These are phyloP conservation scores for Rhabdomys dilectus DNA, from an alignment of 2,113 vertebrate genomes.

Conservation along the genomic window DNA sequence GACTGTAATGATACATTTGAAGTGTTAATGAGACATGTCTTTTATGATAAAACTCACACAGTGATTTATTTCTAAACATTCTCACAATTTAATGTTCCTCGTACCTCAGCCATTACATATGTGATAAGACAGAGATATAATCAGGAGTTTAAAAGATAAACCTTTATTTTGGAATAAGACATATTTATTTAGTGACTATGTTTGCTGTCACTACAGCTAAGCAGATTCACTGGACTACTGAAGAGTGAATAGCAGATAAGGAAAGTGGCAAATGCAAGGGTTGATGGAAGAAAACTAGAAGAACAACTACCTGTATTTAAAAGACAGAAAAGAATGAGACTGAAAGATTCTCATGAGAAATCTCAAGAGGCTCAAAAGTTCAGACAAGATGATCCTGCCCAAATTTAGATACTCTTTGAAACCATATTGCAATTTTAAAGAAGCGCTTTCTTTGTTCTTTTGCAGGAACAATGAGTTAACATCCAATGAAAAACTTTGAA, in stretches of 20 bases:
- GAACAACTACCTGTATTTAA: slow-evolving; percentile 32
- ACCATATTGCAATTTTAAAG: slow-evolving; percentile 48
- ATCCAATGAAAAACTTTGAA: neutral
- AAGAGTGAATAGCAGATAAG: slow-evolving; percentile 57
- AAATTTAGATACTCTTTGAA: slow-evolving; percentile 46
- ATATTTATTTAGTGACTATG: slow-evolving; percentile 8
- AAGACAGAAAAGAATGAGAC: slow-evolving; percentile 48
- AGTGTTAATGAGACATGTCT: neutral
- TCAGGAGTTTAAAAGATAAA: neutral
- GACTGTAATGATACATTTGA: slow-evolving; percentile 27
- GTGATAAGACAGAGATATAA: neutral
- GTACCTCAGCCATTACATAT: neutral
- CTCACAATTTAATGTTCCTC: slow-evolving; percentile 13
- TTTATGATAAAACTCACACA: slow-evolving; percentile 21
- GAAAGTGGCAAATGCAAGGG: neutral
- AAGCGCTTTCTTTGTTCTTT: neutral
- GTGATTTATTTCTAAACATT: neutral
- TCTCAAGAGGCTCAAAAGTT: slow-evolving; percentile 58
- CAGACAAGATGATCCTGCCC: slow-evolving; percentile 43
- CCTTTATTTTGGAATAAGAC: slow-evolving; percentile 18
- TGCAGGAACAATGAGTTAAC: slow-evolving; percentile 3
- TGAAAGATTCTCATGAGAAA: slow-evolving; percentile 17
- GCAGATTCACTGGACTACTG: neutral
- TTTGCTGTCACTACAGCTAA: slow-evolving; percentile 46
- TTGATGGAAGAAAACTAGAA: slow-evolving; percentile 36